Conservation (phyloP, 2,113 vertebrate genomes). For the Tragelaphus scriptus region DNA sequence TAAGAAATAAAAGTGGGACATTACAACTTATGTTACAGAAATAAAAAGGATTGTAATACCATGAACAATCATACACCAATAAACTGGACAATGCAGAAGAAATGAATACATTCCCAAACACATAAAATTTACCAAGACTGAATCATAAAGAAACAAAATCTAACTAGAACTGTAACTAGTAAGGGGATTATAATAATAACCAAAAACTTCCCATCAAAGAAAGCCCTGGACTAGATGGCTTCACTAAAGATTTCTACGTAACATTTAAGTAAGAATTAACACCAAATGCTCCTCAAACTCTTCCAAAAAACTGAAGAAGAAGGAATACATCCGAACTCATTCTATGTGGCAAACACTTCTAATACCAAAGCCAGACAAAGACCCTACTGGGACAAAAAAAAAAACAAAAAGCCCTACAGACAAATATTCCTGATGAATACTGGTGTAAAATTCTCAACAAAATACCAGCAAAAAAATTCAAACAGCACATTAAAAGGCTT, state of each 20-base stretch:
- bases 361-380: neutral
- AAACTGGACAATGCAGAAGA: neutral
- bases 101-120: neutral
- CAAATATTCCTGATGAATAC: neutral
- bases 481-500: neutral
- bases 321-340: neutral
- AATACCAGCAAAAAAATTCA: neutral
- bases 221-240: neutral
- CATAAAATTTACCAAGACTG: neutral
- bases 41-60: neutral
- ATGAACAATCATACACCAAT: neutral
- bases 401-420: neutral
- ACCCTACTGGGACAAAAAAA: neutral
- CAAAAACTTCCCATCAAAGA: neutral
- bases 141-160: neutral
- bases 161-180: neutral
- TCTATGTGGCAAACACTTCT: neutral
- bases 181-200: neutral
- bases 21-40: neutral
- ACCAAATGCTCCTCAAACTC: neutral
- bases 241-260: neutral
- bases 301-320: neutral
- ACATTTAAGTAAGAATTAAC: neutral
- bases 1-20: neutral
- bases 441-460: neutral